phyloP scores from a whole-genome alignment of 2,797 vertebrate species.

The Poecilia wingei region DNA sequence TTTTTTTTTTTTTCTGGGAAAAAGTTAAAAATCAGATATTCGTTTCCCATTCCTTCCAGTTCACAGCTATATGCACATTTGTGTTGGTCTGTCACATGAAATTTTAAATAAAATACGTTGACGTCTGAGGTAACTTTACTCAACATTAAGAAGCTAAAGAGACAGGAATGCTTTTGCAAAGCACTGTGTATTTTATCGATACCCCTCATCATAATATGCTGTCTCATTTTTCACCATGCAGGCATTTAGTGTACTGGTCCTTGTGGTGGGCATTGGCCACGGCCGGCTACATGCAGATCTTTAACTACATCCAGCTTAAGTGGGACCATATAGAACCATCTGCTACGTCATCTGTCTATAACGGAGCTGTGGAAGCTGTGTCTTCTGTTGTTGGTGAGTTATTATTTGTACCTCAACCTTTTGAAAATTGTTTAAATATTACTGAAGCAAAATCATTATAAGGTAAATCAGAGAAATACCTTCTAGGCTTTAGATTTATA shows the following conservation, averaged over 20 bases:
- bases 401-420: not conserved
- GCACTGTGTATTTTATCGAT: not conserved
- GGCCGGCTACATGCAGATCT: conserved; percentile 77
- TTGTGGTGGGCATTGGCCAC: conserved; percentile 83
- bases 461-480: not conserved
- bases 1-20: not conserved
- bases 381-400: conserved; percentile 77
- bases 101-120: not conserved
- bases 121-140: not conserved
- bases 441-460: not conserved
- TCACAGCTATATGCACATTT: not conserved
- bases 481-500: not conserved
- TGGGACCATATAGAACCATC: conserved; percentile 81
- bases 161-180: not conserved
- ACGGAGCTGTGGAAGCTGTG: conserved; percentile 79
- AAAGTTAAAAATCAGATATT: not conserved
- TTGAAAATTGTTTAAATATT: not conserved
- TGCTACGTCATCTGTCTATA: conserved; percentile 76
- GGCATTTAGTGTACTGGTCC: conserved; percentile 78
- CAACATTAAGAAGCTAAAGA: not conserved
- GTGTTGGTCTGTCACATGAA: not conserved
- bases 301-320: conserved; percentile 80
- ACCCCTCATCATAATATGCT: conserved; percentile 13
- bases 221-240: conserved; percentile 42
- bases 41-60: not conserved